These are phyloP conservation scores for Zele albiditarsus DNA, from an alignment of 2,888 invertebrate genomes.

Conservation along the genomic window DNA sequence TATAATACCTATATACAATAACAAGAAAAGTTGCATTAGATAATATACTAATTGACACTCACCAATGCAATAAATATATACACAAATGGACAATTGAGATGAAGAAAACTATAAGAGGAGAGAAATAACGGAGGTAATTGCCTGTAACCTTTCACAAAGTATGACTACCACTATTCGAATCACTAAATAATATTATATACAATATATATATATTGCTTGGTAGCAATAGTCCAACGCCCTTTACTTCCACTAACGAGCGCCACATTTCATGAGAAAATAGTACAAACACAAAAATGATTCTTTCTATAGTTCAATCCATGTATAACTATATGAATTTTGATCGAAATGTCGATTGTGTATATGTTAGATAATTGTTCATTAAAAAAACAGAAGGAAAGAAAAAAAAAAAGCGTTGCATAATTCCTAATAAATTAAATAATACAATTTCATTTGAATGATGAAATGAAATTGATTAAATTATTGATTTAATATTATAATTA, in stretches of 20 bases:
- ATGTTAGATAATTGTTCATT: background rate
- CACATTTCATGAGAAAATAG: slow-evolving; percentile 21
- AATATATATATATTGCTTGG: background rate
- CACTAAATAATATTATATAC: slow-evolving; percentile 37
- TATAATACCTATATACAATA: background rate
- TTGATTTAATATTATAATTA: no score
- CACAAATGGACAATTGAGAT: background rate
- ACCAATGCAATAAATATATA: background rate
- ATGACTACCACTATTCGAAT: slow-evolving; percentile 27
- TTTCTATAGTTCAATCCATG: no score
- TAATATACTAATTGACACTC: background rate
- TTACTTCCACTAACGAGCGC: slow-evolving; percentile 44
- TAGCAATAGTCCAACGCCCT: slow-evolving; percentile 54
- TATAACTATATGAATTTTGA: no score
- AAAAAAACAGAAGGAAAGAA: background rate
- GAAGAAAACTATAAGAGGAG: background rate
- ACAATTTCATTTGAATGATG: background rate
- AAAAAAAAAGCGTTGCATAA: background rate
- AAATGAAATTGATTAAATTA: background rate
- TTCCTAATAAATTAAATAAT: background rate
- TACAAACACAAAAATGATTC: background rate
- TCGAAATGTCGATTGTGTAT: background rate
- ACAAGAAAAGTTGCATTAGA: background rate
- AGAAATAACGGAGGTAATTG: slow-evolving; percentile 44
- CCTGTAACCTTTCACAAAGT: slow-evolving; percentile 58